phyloP scores from a whole-genome alignment of 2,888 invertebrate genomes.

The Kuschelorhynchus macadamiae region DNA sequence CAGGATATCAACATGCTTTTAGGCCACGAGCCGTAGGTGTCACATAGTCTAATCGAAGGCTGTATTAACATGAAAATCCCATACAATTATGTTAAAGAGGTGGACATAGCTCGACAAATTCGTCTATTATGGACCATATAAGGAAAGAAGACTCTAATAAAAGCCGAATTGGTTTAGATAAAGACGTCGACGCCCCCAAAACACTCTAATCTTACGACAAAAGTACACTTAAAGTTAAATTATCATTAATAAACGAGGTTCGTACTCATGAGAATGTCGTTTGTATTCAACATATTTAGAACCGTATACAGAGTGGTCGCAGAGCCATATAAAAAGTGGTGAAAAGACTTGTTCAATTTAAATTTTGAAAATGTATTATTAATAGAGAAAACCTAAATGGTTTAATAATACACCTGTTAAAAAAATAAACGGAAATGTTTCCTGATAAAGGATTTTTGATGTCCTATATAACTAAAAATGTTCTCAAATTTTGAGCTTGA shows the following conservation, averaged over 20 bases:
- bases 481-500: too few relatives aligned
- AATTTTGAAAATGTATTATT: too few relatives aligned
- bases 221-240: slow-evolving; percentile 35
- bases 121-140: slow-evolving; percentile 24
- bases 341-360: too few relatives aligned
- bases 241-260: slow-evolving; percentile 25
- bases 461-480: too few relatives aligned
- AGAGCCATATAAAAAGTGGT: too few relatives aligned
- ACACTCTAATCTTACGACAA: slow-evolving; percentile 23
- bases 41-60: slow-evolving; percentile 19
- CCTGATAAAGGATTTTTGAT: too few relatives aligned
- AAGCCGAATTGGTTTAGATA: slow-evolving; percentile 37
- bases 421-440: too few relatives aligned
- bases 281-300: background rate
- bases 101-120: slow-evolving; percentile 24
- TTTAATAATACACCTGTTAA: too few relatives aligned
- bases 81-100: slow-evolving; percentile 26
- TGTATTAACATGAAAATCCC: slow-evolving; percentile 28
- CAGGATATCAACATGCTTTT: slow-evolving; percentile 15
- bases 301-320: too few relatives aligned
- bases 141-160: slow-evolving; percentile 23
- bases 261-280: slow-evolving; percentile 20
- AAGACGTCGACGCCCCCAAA: slow-evolving; percentile 39
- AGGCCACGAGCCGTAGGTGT: slow-evolving; percentile 21
- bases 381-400: too few relatives aligned